Base-by-base conservation (phyloP, 2,113 vertebrate genomes). In the Gobiocypris rarus region DNA sequence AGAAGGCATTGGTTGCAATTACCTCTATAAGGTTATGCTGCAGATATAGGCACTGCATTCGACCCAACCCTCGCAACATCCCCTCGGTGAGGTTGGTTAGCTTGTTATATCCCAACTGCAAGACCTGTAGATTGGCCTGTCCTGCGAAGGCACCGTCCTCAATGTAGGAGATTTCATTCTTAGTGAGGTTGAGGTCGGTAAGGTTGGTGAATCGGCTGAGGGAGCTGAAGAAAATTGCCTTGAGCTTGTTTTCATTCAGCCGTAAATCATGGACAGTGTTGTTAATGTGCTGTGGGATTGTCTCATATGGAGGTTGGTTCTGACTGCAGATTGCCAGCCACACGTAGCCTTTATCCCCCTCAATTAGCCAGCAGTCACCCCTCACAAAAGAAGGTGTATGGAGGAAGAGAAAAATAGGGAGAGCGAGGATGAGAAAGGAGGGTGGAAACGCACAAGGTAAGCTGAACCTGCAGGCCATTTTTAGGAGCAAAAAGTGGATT, bases 261-360 rank as follows among this genome's bases (percentile, higher is more conserved):
- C 97, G 93, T 88, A 99, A 94, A 91, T 99, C 98, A 0, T 99
- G 97, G 89, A 99, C 98, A 0, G 98, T 99, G 94, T 97, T 99
- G 92, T 99, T 99, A 93, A 99, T 98, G 86, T 99, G 98, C 92
- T 98, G 97, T 14, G 98, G 98, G 77, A 99, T 97, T 90, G 98
- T 97, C 92, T 99, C 98, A 0, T 98, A 99, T 0, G 98, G 98
- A 3, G 98, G 98, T 92, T 99, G 98, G 94, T 99, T 99, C 94
- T 99, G 98, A 92, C 98, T 99, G 95, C 98, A 99, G 93, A 99
- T 99, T 85, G 98, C 98, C 92, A 99, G 92, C 98, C 98, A 99
- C 50, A 99, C 98, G 0, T 98, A 99, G 48, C 97, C 97, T 91
- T 99, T 98, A 91, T 99, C 97, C 1, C 98, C 98, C 85, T 99